Evolutionary conservation across 2,888 invertebrate genomes (phyloP), one percentile per base, ranked within the genome.

Genomic region (Caenorhabditis sp.): DNA sequence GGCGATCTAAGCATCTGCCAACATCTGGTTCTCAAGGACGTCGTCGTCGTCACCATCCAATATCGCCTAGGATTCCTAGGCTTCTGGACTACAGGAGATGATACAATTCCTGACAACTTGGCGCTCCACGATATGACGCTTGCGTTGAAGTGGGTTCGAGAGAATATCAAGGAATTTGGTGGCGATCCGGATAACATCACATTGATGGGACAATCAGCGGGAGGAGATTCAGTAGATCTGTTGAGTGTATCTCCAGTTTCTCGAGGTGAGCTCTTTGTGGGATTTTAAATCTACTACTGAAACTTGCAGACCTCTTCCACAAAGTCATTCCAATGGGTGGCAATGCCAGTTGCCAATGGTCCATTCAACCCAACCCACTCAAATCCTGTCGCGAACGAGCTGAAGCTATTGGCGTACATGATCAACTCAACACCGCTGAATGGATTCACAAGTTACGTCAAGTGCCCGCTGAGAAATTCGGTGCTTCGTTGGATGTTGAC

Each of bases 1-100:
- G 81, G 81, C 38, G 81, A 81, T 54, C 52, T 69, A 43, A 72
- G 76, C n/a, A 70, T 81, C 23, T 77, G 75, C 52, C 58, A 81
- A 60, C 67, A 76, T 27, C 43, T 81, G 31, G 77, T 74, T 20
- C 26, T 5, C 4, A 80, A 82, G 36, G 80, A 79, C 52, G 78
- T 82, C 1, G 68, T 82, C 7, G 78, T 77, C 0, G 80, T 82
- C 10, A 82, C 82, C 1, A 69, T 80, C 36, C 86, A 86, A 65
- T 82, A 82, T 59, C 77, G 82, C 23, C 59, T 77, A 10, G 82
- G 82, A 52, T 80, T 63, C 56, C 65, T 82, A 1, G 82, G 82
- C 0, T 80, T 83, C 52, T 81, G 74, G 67, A 73, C 78, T 4
- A 79, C 80, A 20, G 82, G 80, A 10, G 78, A 81, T 26, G 70